Base-by-base conservation (phyloP, 2,113 vertebrate genomes). In the Seriola aureovittata region DNA sequence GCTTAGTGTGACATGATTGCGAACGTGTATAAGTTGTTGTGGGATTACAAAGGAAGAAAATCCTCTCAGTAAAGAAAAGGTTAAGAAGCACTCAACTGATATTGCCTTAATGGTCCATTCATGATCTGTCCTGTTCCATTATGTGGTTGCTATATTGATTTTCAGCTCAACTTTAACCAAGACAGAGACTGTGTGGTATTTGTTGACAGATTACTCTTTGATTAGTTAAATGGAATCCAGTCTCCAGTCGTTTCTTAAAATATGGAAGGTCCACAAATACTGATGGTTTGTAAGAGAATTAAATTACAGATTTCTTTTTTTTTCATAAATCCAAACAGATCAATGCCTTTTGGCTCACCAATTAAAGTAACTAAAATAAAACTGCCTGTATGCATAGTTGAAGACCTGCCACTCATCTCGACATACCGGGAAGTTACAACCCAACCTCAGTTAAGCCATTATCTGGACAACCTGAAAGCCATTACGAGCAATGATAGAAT, bases 401-500 rank as follows among this genome's bases (percentile, higher is more conserved):
- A 71, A 66, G 63, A 71, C 42, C 79, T 90, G 83, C 38, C 74
- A 87, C 13, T 89, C 70, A 86, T 69, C 68, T 48, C 25, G 8
- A 62, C 70, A 80, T 80, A 52, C 63, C 1, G 40, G 69, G 59
- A 82, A 83, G 69, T 83, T 82, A 55, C 68, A 86, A 57, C 34
- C 44, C 40, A 82, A 75, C 82, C 74, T 86, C 72, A 68, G 77
- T 82, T 78, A 70, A 89, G 79, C 89, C 88, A 92, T 92, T 92
- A 93, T 88, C 80, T 78, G 88, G 44, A 84, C 85, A 85, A 86
- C 64, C 85, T 85, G 71, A 92, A 90, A 90, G 64, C 91, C 68
- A 92, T 93, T 91, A 89, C 82, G 34, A 73, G 86, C 82, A 75
- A 86, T 90, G 92, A 93, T 92, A 77, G 86, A 89, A 88, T 76